Percentiles rank a stretch among this genome's conserved stretches.
phyloP scores from a whole-genome alignment of 2,797 vertebrate species.

The Danio tinwini region DNA sequence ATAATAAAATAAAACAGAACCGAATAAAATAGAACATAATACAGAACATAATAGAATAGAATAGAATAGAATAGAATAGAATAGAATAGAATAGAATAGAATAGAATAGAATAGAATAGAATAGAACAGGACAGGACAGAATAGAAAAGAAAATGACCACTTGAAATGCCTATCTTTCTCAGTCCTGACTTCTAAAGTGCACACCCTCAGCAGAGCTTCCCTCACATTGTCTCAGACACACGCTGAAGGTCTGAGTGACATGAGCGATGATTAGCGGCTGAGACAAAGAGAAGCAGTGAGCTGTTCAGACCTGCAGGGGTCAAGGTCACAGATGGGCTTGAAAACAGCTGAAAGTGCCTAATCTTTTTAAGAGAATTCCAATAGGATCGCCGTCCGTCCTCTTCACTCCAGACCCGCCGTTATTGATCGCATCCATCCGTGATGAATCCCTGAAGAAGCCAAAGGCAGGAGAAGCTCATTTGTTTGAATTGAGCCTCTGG shows the following conservation, averaged over 20 bases:
- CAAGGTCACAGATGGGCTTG: slow-evolving; percentile 26
- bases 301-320: slow-evolving; percentile 26
- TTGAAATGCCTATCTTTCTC: neutral
- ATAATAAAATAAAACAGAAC: too few relatives aligned
- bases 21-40: too few relatives aligned
- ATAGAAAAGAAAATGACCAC: neutral
- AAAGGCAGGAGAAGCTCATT: slow-evolving; percentile 73
- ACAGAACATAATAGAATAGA: too few relatives aligned
- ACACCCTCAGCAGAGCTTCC: neutral
- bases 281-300: slow-evolving; percentile 2
- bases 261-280: slow-evolving; percentile 6
- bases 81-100: too few relatives aligned
- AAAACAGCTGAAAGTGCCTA: slow-evolving; percentile 70
- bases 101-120: too few relatives aligned
- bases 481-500: slow-evolving; percentile 55
- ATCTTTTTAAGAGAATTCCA: slow-evolving; percentile 74
- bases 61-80: too few relatives aligned
- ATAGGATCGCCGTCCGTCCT: slow-evolving; percentile 72
- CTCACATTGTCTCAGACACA: neutral
- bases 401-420: slow-evolving; percentile 66
- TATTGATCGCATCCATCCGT: slow-evolving; percentile 78
- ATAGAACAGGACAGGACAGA: neutral
- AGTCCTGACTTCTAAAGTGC: neutral
- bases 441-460: slow-evolving; percentile 80
- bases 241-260: slow-evolving; percentile 15